These are phyloP conservation scores for Tyrannus savana DNA, from an alignment of 2,113 vertebrate genomes.

Conservation along the genomic window DNA sequence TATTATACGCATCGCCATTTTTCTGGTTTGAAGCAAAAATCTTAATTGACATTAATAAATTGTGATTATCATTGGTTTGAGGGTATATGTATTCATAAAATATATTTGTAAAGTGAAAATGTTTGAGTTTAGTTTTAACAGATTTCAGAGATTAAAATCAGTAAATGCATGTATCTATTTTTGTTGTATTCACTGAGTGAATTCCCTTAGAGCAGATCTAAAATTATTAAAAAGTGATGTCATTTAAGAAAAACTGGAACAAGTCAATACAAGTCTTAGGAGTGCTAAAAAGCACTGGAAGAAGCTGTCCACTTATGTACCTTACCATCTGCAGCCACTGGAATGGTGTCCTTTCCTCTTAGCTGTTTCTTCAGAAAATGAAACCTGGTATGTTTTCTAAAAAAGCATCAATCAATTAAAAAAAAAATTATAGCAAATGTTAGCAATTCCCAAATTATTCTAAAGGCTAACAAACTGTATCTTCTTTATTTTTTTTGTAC, in stretches of 20 bases:
- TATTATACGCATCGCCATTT: not conserved
- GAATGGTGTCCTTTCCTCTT: not conserved
- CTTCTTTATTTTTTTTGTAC: not conserved
- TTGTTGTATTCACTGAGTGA: not conserved
- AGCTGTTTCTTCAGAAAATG: not conserved
- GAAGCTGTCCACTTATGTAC: not conserved
- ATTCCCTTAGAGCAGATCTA: not conserved
- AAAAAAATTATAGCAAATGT: not conserved
- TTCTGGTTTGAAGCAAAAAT: not conserved
- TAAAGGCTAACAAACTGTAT: not conserved
- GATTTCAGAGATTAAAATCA: not conserved
- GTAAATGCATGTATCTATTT: not conserved
- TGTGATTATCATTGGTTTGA: not conserved
- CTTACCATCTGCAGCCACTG: not conserved
- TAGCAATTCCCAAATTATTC: not conserved
- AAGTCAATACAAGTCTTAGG: not conserved
- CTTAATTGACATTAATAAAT: not conserved
- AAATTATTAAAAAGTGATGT: not conserved
- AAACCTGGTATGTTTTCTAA: not conserved
- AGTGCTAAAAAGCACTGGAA: not conserved
- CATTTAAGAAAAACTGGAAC: not conserved
- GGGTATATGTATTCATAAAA: not conserved
- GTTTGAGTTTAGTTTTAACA: not conserved
- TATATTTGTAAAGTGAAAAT: not conserved
- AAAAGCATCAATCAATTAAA: not conserved